Conservation (phyloP, 2,888 invertebrate genomes). For the Linnaemya tessellans region DNA sequence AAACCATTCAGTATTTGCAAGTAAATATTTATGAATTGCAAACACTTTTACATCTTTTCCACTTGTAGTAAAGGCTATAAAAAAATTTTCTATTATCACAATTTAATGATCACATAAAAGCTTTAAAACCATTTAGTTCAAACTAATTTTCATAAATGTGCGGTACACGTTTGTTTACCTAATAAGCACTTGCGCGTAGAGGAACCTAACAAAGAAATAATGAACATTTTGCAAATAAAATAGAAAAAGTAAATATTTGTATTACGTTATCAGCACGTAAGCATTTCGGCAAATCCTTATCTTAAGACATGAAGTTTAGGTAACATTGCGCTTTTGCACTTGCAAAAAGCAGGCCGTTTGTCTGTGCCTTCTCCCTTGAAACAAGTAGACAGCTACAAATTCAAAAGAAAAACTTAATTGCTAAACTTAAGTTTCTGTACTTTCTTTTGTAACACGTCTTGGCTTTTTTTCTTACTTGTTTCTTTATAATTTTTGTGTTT, state of each 20-base stretch:
- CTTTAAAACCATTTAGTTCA: background rate
- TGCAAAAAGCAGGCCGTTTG: slow-evolving; percentile 26
- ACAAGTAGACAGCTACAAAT: background rate
- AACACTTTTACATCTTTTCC: background rate
- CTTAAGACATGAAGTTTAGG: slow-evolving; percentile 43
- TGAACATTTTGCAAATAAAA: slow-evolving; percentile 22
- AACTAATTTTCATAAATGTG: slow-evolving; percentile 29
- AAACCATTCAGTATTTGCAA: no score
- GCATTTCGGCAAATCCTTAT: slow-evolving; percentile 70
- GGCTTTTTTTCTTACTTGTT: no score
- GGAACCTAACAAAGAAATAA: slow-evolving; percentile 11
- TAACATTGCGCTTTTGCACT: slow-evolving; percentile 58
- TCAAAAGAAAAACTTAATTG: slow-evolving; percentile 38
- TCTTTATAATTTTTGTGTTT: slow-evolving; percentile 37
- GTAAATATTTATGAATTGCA: no score
- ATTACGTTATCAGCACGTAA: slow-evolving; percentile 68
- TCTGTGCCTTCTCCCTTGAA: slow-evolving; percentile 1
- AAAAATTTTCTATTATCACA: slow-evolving; percentile 2
- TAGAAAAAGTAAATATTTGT: slow-evolving; percentile 38
- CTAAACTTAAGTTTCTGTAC: slow-evolving; percentile 24
- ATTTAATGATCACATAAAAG: slow-evolving; percentile 5
- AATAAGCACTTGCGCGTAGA: background rate
- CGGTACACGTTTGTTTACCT: slow-evolving; percentile 17
- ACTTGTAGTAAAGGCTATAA: background rate
- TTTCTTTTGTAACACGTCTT: slow-evolving; percentile 41